Conservation (phyloP, 2,888 invertebrate species). For the Mystacides longicornis region DNA sequence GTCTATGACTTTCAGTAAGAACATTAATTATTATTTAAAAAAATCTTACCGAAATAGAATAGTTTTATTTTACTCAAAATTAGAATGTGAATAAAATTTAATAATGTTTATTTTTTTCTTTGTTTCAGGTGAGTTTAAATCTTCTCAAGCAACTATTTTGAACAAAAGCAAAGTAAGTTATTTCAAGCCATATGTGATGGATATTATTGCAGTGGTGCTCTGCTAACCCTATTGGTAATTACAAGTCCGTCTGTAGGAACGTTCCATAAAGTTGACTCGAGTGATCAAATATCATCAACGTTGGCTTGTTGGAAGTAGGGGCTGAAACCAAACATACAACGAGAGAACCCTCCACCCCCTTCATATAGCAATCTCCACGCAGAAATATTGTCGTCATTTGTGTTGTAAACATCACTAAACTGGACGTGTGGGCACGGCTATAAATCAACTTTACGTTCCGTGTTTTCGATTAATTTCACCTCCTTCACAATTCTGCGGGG, state of each 20-base stretch:
- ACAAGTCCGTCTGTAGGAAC: neutral
- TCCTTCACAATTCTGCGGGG: neutral
- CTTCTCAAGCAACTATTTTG: too few species aligned
- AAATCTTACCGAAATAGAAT: too few species aligned
- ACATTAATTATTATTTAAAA: too few species aligned
- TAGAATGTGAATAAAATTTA: too few species aligned
- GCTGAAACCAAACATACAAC: neutral
- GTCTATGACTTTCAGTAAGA: too few species aligned
- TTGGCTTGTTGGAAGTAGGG: neutral
- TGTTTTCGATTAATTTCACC: neutral
- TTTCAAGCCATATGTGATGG: too few species aligned
- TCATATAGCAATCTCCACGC: too few species aligned
- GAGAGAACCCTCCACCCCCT: neutral
- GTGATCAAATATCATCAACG: neutral
- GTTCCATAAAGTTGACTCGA: neutral
- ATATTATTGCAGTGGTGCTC: too few species aligned
- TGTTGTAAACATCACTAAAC: slow-evolving; percentile 18
- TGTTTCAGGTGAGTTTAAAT: too few species aligned
- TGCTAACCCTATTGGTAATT: neutral
- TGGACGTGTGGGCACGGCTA: slow-evolving; percentile 16
- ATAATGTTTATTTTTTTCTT: too few species aligned
- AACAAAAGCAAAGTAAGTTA: too few species aligned
- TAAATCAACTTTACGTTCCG: slow-evolving; percentile 18
- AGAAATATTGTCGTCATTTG: neutral
- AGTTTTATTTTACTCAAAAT: too few species aligned